Conservation (phyloP, 2,797 vertebrate genomes). For the Lycodopsis pacificus region DNA sequence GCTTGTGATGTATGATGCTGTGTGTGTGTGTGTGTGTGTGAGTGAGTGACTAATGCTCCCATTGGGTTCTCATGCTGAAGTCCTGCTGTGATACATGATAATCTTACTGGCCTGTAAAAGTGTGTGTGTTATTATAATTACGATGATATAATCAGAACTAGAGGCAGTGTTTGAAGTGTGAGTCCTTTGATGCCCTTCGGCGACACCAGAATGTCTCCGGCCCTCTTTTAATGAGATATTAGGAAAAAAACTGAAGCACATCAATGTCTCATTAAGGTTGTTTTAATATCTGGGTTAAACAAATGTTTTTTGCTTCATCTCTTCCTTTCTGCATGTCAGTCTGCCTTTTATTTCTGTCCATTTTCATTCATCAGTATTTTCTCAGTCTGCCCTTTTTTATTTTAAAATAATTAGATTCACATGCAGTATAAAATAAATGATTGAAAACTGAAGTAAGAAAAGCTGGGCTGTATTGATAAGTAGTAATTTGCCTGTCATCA, state of each 20-base stretch:
- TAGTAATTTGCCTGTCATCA: not conserved
- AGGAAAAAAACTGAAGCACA: not conserved
- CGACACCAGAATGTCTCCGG: not conserved
- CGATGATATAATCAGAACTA: constrained; percentile 1
- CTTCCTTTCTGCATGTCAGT: not conserved
- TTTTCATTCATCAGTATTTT: not conserved
- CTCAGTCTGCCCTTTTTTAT: not conserved
- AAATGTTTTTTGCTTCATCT: not conserved
- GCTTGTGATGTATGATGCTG: not conserved
- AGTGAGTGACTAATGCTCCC: constrained; percentile 1
- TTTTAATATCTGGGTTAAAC: not conserved
- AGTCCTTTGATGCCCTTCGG: not conserved
- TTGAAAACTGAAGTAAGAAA: not conserved
- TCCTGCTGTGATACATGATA: constrained; percentile 37
- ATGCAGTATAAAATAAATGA: not conserved
- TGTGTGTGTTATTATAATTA: constrained; percentile 1
- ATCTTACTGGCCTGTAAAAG: constrained; percentile 14
- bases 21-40: constrained; percentile 15
- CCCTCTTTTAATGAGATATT: not conserved
- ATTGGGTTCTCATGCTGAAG: constrained; percentile 49
- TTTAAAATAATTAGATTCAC: not conserved
- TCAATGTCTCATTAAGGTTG: not conserved
- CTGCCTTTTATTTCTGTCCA: not conserved
- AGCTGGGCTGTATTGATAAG: not conserved
- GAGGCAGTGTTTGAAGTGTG: not conserved